Base-by-base conservation (phyloP, 2,888 invertebrate species). In the Urechis unicinctus region DNA sequence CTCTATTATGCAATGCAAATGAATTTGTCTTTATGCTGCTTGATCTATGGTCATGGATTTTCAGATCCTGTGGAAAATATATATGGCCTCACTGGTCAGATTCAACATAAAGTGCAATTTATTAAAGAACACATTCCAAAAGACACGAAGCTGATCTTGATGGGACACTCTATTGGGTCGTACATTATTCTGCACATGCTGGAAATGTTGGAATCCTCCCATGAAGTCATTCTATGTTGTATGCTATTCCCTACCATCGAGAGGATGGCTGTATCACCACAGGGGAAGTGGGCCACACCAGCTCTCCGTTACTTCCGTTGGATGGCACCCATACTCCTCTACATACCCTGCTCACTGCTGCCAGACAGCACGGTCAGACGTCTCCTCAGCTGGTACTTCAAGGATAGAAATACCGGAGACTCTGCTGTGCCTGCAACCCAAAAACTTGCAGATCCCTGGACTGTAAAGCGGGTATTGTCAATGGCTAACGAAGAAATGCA, bases 121-220 rank as follows among this genome's bases (percentile, higher is more conserved):
- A 85, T 94, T 55, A 81, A 84, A 64, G 83, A 85, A 64, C 85
- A 85, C 71, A 81, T 92, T 61, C 88, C 90, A 53, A 77, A 81
- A 61, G 81, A 85, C 69, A 84, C 86, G 17, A 64, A 61, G 26
- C 62, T 95, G 43, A 87, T 91, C 75, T 78, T 94, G 42, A 83
- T 94, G 65, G 92, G 90, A 1, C 94, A 95, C 81, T 94, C 94
- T 0, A 89, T 94, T 69, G 95, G 95, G 2, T 84, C 87, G 52
- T 91, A 91, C 84, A 85, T 92, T 69, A 83, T 86, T 60, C 72
- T 91, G 55, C 86, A 91, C 71, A 73, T 91, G 50, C 71, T 89
- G 29, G 82, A 86, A 63, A 79, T 66, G 24, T 64, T 78, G 26
- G 56, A 66, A 29, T 59, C 65, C n/a, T 62, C 70, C 21, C 58